Evolutionary conservation across 2,113 vertebrate genomes (phyloP).

Genomic region (Natator depressus): DNA sequence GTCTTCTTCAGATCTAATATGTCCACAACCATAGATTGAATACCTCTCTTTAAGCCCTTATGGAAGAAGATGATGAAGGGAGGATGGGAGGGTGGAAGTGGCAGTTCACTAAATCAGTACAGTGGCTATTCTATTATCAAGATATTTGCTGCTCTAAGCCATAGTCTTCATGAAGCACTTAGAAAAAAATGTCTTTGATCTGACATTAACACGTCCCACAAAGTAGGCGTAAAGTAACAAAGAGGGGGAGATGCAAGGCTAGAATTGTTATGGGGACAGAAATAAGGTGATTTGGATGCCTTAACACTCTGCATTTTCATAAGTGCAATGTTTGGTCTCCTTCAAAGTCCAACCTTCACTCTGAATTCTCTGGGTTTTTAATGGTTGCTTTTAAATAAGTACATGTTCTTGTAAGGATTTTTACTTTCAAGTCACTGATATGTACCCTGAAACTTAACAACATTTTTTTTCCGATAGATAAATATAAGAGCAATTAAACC

Average conservation of each 20-base stretch:
- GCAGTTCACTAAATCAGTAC: background rate
- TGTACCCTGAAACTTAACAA: background rate
- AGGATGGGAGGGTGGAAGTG: background rate
- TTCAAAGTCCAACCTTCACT: background rate
- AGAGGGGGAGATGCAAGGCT: background rate
- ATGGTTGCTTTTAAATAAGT: background rate
- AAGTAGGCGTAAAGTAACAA: background rate
- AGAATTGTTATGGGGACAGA: background rate
- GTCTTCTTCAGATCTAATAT: background rate
- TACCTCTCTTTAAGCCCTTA: background rate
- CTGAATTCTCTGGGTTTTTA: background rate
- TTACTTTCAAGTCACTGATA: background rate
- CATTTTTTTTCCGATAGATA: background rate
- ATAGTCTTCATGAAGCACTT: background rate
- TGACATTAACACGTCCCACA: background rate
- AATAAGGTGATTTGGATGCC: background rate
- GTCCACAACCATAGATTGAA: background rate
- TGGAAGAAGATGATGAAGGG: accelerated
- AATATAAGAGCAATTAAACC: background rate
- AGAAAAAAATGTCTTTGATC: background rate
- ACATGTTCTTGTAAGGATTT: background rate
- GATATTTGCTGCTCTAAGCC: background rate
- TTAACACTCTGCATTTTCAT: background rate
- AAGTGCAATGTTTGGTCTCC: background rate
- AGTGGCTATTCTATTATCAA: background rate